These are phyloP conservation scores for Rotaria socialis DNA, from an alignment of 2,888 invertebrate species.

Conservation along the genomic window DNA sequence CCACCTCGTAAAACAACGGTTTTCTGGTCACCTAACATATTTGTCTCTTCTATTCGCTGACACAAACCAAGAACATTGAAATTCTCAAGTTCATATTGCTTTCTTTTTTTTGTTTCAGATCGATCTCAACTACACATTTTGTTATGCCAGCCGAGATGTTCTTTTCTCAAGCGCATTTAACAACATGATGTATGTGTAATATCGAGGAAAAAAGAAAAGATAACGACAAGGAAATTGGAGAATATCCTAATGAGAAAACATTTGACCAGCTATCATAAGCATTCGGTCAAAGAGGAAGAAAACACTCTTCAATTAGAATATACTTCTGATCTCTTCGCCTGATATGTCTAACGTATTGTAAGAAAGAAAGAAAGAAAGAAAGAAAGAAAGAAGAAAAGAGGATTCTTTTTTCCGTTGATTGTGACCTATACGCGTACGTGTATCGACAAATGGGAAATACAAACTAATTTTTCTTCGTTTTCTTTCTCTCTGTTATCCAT, in stretches of 20 bases:
- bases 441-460: slow-evolving; percentile 10
- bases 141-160: background rate
- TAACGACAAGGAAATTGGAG: background rate
- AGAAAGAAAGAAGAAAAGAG: background rate
- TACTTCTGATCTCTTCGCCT: background rate
- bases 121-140: background rate
- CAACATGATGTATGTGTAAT: background rate
- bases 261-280: background rate
- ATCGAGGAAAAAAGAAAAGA: background rate
- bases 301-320: background rate
- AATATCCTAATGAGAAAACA: slow-evolving; percentile 25
- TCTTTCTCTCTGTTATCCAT: background rate
- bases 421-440: background rate
- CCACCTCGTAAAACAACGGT: slow-evolving; percentile 41
- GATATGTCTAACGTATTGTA: background rate
- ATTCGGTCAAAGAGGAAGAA: slow-evolving; percentile 18
- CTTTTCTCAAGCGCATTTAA: background rate
- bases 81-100: background rate
- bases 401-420: background rate
- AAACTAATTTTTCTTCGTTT: background rate
- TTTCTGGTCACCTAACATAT: slow-evolving; percentile 31
- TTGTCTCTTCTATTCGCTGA: background rate
- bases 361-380: background rate
- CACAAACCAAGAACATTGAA: background rate
- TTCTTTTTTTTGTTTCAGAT: background rate